These are phyloP conservation scores for Cossypha heuglini DNA, from an alignment of 2,797 vertebrate genomes.

Conservation along the genomic window DNA sequence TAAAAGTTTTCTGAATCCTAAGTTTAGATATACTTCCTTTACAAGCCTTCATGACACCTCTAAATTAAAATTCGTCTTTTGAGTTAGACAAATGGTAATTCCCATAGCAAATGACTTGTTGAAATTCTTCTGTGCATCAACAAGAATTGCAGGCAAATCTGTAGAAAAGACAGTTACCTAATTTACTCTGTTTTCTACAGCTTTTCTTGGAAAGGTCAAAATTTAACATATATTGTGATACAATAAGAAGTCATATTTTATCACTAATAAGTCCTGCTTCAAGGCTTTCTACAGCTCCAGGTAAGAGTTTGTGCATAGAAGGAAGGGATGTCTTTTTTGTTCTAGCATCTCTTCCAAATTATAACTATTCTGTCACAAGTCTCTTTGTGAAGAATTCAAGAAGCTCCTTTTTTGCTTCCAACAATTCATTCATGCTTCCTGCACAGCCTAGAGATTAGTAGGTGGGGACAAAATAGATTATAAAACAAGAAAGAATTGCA, in stretches of 20 bases:
- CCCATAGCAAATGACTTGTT: neutral
- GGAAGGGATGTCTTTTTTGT: fast-evolving
- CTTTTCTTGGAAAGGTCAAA: neutral
- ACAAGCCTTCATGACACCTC: neutral
- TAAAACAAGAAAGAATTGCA: neutral
- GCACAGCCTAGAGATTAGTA: neutral
- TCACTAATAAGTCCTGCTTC: neutral
- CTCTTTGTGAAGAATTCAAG: neutral
- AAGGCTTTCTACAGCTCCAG: neutral
- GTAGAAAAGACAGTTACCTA: neutral
- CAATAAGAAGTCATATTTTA: neutral
- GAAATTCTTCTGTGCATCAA: neutral
- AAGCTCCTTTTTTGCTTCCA: neutral
- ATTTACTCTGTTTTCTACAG: neutral
- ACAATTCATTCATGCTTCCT: neutral
- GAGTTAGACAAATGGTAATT: neutral
- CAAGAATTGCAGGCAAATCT: neutral
- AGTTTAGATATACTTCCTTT: neutral
- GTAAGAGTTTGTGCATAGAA: neutral
- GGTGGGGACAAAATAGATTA: neutral
- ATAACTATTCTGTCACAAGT: neutral
- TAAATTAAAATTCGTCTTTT: neutral
- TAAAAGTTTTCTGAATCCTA: neutral
- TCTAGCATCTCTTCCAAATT: neutral
- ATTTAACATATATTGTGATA: neutral